Percentiles rank a stretch among this genome's conserved stretches.
These are phyloP conservation scores for Drosophila tani DNA, from an alignment of 1,140 invertebrate genomes.

Conservation along the genomic window DNA sequence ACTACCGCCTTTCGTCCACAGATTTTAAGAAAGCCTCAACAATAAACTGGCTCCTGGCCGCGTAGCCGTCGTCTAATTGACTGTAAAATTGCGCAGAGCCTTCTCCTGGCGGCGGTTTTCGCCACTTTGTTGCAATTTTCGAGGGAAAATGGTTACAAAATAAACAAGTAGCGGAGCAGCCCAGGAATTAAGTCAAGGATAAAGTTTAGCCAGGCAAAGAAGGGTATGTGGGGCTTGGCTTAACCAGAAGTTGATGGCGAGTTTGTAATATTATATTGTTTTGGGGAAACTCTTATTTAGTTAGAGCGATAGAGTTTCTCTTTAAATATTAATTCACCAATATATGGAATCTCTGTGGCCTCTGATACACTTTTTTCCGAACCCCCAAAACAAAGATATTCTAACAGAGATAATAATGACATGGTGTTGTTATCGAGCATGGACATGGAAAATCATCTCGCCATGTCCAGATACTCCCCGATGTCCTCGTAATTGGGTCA, in stretches of 20 bases:
- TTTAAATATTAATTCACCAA: background rate
- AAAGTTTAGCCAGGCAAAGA: conserved; percentile 21
- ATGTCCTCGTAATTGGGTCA: conserved; percentile 59
- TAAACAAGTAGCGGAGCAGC: conserved; percentile 7
- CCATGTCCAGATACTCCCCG: conserved; percentile 44
- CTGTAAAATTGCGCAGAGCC: conserved; percentile 12
- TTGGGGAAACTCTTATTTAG: too few relatives aligned
- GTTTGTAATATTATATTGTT: background rate
- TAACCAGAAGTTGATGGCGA: background rate
- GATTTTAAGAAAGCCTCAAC: conserved; percentile 15
- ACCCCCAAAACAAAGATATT: background rate
- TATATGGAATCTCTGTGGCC: background rate
- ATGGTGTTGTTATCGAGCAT: conserved; percentile 1
- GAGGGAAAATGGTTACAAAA: conserved; percentile 13
- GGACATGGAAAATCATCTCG: conserved; percentile 47
- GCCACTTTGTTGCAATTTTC: conserved; percentile 29
- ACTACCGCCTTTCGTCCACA: conserved; percentile 6
- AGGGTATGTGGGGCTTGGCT: background rate
- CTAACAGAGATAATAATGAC: background rate
- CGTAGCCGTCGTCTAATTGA: conserved; percentile 13
- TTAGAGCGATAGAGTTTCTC: too few relatives aligned
- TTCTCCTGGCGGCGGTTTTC: conserved; percentile 3
- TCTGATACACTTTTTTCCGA: background rate
- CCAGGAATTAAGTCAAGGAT: conserved; percentile 51
- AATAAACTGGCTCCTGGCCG: conserved; percentile 17